Conservation (phyloP, 2,888 invertebrate species). For the Patella depressa region DNA sequence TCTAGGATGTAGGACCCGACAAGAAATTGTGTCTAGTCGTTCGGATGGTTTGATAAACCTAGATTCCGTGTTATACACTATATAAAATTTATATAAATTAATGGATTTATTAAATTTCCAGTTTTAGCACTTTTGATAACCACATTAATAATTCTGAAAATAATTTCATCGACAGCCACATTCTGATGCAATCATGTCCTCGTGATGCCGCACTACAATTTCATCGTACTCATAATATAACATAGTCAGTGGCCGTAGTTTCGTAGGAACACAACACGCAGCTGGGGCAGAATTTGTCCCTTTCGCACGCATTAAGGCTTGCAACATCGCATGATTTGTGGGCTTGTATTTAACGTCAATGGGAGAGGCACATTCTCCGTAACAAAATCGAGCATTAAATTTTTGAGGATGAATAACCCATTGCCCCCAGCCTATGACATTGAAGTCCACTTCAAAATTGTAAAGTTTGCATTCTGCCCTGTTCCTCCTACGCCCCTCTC, state of each 20-base stretch:
- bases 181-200: constrained; percentile 64
- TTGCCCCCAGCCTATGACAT: constrained; percentile 65
- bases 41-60: too few species aligned
- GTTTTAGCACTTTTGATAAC: too few species aligned
- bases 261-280: constrained; percentile 68
- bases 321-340: constrained; percentile 69
- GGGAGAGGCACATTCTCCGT: constrained; percentile 63
- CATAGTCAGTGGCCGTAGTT: constrained; percentile 64
- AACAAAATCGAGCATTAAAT: constrained; percentile 64
- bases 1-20: too few species aligned
- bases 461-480: constrained; percentile 52
- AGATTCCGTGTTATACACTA: too few species aligned
- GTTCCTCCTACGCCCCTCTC: constrained; percentile 38
- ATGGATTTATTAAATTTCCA: too few species aligned
- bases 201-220: constrained; percentile 66
- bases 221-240: constrained; percentile 66
- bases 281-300: constrained; percentile 50
- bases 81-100: too few species aligned
- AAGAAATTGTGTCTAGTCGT: too few species aligned
- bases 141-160: too few species aligned
- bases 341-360: constrained; percentile 55
- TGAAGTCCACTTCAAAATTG: constrained; percentile 65
- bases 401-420: constrained; percentile 67
- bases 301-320: constrained; percentile 63
- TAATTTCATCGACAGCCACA: constrained; percentile 63